Evolutionary conservation across 2,797 vertebrate genomes (phyloP), one percentile per base, ranked within the genome.

Genomic region (Xyrichtys novacula): DNA sequence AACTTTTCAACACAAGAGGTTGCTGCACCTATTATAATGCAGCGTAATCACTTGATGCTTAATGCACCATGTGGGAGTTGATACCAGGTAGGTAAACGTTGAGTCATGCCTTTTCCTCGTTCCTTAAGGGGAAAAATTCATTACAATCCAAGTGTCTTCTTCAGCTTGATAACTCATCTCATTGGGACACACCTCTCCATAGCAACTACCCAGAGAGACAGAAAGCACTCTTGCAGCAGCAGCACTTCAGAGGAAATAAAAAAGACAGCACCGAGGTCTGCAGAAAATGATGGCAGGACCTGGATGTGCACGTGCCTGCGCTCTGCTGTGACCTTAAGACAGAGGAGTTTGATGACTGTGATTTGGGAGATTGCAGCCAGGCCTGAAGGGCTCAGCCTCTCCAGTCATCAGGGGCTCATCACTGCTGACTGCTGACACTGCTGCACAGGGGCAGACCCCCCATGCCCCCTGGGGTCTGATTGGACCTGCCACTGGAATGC

Each of bases 401-500:
- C 65, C 65, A 74, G 71, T 62, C 77, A 84, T 74, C 81, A 62
- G 76, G 65, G 69, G 59, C 76, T 83, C 82, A 76, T 86, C 87
- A 87, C 47, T 20, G 62, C 57, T 69, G 74, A 78, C 75, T 77
- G 73, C 77, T 74, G 71, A 76, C 67, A 67, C 42, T 6, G 76
- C 81, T 68, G 70, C 72, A 59, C 57, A 7, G 48, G 25, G 22
- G 62, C 56, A 38, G 60, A 71, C 58, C 79, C 76, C 9, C 40
- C 10, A 34, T 34, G 14, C 32, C 23, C 65, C 6, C 25, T 28
- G 20, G 46, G 76, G 67, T 76, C 65, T 85, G 83, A 83, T 62
- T 80, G 74, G 78, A 70, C 78, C 65, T 66, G 78, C 78, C 70
- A 48, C 59, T 25, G 65, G 75, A 89, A 88, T 86, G 85, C 63